Conservation (phyloP, 2,113 vertebrate species). For the Isurus oxyrinchus region DNA sequence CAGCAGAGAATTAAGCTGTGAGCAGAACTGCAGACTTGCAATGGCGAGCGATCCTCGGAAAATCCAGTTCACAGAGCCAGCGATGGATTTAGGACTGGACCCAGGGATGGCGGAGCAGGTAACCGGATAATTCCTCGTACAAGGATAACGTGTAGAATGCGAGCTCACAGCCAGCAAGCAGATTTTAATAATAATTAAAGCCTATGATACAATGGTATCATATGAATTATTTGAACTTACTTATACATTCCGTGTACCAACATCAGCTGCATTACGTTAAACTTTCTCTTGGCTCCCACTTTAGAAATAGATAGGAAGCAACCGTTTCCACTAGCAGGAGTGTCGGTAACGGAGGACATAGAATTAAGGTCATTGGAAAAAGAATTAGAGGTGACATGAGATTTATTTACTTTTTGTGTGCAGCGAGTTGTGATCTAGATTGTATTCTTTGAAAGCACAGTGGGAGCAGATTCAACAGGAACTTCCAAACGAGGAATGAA, state of each 20-base stretch:
- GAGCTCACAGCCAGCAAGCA: neutral
- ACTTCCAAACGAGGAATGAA: too few relatives aligned
- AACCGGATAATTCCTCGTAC: neutral
- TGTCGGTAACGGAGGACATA: neutral
- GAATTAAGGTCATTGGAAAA: neutral
- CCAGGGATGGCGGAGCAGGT: neutral
- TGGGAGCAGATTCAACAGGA: too few relatives aligned
- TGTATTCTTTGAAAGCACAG: too few relatives aligned
- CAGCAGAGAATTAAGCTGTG: neutral
- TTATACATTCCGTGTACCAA: too few relatives aligned
- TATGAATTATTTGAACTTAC: neutral
- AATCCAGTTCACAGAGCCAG: neutral
- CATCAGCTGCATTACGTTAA: too few relatives aligned
- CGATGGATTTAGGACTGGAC: neutral
- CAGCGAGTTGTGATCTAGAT: too few relatives aligned
- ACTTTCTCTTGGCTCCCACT: neutral
- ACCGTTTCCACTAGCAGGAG: neutral
- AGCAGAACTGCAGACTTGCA: neutral
- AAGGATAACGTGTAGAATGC: neutral
- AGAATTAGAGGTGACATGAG: neutral
- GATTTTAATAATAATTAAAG: neutral
- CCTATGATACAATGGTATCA: neutral
- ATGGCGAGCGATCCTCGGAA: neutral
- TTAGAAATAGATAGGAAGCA: neutral
- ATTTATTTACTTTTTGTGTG: too few relatives aligned